phyloP scores from a whole-genome alignment of 2,113 vertebrate genomes.

The Anhinga rufa region DNA sequence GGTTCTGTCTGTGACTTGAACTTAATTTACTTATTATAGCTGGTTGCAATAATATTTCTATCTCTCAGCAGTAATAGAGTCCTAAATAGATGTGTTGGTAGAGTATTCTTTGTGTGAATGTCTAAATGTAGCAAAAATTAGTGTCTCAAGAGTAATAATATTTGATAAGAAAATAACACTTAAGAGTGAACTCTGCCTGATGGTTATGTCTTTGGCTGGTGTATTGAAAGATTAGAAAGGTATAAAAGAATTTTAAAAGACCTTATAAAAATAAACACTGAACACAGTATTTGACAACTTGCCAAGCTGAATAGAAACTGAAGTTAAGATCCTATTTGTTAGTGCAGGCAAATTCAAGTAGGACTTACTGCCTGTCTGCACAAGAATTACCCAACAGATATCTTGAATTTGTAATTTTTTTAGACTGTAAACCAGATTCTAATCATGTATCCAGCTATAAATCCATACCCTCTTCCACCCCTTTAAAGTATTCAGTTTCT shows the following conservation, averaged over 20 bases:
- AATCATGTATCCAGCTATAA: neutral
- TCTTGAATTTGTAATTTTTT: neutral
- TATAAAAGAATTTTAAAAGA: neutral
- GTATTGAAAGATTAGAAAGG: neutral
- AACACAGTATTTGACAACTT: neutral
- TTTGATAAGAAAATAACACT: conserved; percentile 1
- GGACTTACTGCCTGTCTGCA: neutral
- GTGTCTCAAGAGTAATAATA: neutral
- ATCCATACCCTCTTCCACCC: neutral
- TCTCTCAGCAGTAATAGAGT: neutral
- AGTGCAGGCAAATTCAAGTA: neutral
- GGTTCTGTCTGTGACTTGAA: neutral
- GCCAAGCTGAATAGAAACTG: neutral
- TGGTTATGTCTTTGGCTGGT: neutral
- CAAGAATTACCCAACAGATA: neutral
- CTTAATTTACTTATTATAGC: neutral
- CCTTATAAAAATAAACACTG: neutral
- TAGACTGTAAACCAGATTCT: neutral
- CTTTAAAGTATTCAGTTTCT: neutral
- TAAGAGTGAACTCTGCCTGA: neutral
- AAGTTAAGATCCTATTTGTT: neutral
- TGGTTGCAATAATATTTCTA: neutral
- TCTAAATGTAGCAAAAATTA: neutral
- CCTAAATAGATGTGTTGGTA: neutral
- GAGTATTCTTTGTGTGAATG: neutral